Evolutionary conservation across 2,797 vertebrate genomes (phyloP), one percentile per base, ranked within the genome.

Genomic region (Hippopotamyrus pictus): DNA sequence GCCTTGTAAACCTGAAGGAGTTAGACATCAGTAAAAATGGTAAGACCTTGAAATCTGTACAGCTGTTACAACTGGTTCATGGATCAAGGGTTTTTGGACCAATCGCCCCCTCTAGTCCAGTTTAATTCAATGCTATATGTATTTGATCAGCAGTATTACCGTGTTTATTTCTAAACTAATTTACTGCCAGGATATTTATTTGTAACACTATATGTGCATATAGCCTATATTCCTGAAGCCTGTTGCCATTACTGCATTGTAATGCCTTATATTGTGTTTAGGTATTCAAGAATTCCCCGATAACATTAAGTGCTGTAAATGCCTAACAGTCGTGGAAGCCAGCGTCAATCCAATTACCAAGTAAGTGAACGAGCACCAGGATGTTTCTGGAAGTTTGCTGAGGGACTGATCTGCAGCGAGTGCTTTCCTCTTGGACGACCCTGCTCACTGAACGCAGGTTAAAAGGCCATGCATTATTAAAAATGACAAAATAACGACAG

Each of bases 11-110:
- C 94, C 97, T 99, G 92, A 98, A 97, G 91, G 99, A 99, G 95
- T 96, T 99, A 88, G 99, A 99, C 96, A 99, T 99, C 96, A 99
- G 99, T 96, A 99, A 99, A 97, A 99, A 99, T 87, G 98, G 98
- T 99, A 97, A 95, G 93, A 14, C 8, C 50, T 19, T 86, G 29
- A 86, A 57, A 33, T 22, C 29, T 33, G 19, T 37, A 86, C 44
- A 33, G 51, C 51, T 53, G 84, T 37, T 86, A 17, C 41, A 33
- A 37, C 33, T 76, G 12, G 14, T 76, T 76, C 29, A 76, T 76
- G 69, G 65, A 5, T 33, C 4, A 33, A 33, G 17, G 69, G 69
- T 41, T 76, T 41, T 41, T 76, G 69, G 33, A 41, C 37, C 33
- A 76, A 76, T 37, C 33, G 1, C 14, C 69, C 5, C 69, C 33